A percentile compares a stretch with the other conserved stretches of the same genome.
Evolutionary conservation across 2,888 invertebrate species (phyloP).

Genomic region (Andrena bucephala): DNA sequence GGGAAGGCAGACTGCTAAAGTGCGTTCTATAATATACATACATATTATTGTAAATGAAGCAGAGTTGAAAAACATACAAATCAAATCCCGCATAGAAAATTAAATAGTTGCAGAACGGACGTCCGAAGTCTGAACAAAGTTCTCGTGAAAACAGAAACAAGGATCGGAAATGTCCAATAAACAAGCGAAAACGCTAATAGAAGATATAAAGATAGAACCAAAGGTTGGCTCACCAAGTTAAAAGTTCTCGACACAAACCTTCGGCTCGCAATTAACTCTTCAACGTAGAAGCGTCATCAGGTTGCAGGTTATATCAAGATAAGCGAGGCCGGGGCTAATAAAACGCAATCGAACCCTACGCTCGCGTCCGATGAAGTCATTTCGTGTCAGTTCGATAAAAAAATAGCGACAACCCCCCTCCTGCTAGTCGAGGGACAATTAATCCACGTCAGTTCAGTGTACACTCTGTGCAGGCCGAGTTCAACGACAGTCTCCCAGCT

Average conservation of each 20-base stretch:
- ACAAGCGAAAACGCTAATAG: too few relatives aligned
- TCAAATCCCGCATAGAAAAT: too few relatives aligned
- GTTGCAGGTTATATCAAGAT: constrained; percentile 41
- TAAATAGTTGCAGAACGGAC: too few relatives aligned
- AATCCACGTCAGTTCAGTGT: constrained; percentile 53
- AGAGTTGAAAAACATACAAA: too few relatives aligned
- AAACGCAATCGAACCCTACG: constrained; percentile 43
- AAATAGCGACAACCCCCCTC: constrained; percentile 35
- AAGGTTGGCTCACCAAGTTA: not conserved
- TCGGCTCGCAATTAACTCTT: constrained; percentile 41
- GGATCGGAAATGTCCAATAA: too few relatives aligned
- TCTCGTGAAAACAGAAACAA: too few relatives aligned
- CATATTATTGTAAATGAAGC: too few relatives aligned
- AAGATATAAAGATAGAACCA: too few relatives aligned
- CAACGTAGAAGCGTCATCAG: constrained; percentile 29
- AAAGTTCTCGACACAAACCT: not conserved
- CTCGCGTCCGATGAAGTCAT: constrained; percentile 43
- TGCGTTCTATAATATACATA: too few relatives aligned
- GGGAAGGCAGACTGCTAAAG: too few relatives aligned
- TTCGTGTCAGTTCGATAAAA: constrained; percentile 37
- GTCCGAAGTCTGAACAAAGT: too few relatives aligned
- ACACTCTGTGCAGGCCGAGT: constrained; percentile 25
- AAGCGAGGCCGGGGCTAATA: constrained; percentile 35
- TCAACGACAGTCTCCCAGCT: constrained; percentile 55
- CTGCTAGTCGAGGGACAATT: constrained; percentile 37